Base-by-base conservation (phyloP, 2,888 invertebrate species). In the Periphyllus acericola region DNA sequence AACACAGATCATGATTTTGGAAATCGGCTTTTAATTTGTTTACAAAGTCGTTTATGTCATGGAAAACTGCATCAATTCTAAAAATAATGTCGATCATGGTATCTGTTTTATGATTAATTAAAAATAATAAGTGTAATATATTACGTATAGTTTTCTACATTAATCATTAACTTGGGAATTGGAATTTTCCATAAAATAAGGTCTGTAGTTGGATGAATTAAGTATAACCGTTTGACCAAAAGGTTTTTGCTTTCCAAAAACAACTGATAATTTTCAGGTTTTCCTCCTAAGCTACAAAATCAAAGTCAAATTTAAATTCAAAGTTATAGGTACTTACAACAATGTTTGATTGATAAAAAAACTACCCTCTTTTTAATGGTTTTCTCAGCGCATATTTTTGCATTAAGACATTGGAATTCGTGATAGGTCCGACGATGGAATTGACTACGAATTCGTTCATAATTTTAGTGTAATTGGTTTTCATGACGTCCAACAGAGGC, bases 1-100 rank as follows among this genome's bases (percentile, higher is more conserved):
- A 90, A 14, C 90, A 91, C 0, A 91, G 90, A 6, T 92, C 91
- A 1, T 90, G 91, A 88, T 91, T 92, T 34, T 91, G 92, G 34
- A 93, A 90, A 82, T 91, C 91, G 19, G 89, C 90, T 19, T 89
- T 90, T 76, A 91, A 90, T n/a, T 89, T 89, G 14, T 90, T 91
- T 60, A 90, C 90, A 89, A 92, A 91, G 32, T 91, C 91, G 3
- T 89, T 81, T 17, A 92, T 89, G 4, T 78, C 78, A 32, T 29
- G 46, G 6, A 55, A 11, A 19, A 17, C 3, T 55, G 32, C 29
- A 8, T 2, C n/a, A 1, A 19, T 17, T 55, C 78, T 78, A 46
- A 78, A 78, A 52, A 78, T 46, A 17, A 55, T 40, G 21, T 0
- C 25, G 21, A 21, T 21, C 25, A 1, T 21, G 19, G 6, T 4